A percentile compares a stretch with the other conserved stretches of the same genome.
phyloP scores from a whole-genome alignment of 2,797 vertebrate species.

The Pseudochaenichthys georgianus region DNA sequence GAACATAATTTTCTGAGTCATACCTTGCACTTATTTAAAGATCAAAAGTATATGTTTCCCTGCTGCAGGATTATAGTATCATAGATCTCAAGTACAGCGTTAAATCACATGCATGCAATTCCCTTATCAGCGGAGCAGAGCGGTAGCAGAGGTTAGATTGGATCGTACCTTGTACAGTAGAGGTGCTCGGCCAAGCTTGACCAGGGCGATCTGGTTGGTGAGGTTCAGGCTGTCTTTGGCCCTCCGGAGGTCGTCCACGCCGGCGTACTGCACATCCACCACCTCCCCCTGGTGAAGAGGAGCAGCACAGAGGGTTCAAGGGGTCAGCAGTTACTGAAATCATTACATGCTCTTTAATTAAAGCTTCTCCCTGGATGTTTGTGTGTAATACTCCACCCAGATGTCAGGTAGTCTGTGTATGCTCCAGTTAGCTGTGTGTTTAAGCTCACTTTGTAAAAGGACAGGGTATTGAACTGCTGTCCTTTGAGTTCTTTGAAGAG shows the following conservation, averaged over 20 bases:
- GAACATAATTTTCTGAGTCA: conserved; percentile 4
- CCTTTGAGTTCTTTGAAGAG: background rate
- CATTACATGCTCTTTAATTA: background rate
- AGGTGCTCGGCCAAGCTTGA: conserved; percentile 93
- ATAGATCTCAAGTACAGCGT: conserved; percentile 18
- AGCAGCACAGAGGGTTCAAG: conserved; percentile 9
- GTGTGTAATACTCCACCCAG: background rate
- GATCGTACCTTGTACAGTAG: conserved; percentile 91
- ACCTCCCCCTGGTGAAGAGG: conserved; percentile 86
- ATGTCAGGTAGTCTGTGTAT: background rate
- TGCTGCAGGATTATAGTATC: conserved; percentile 29
- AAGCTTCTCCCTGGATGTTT: background rate
- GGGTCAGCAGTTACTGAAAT: background rate
- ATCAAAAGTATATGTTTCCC: conserved; percentile 25
- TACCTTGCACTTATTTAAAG: conserved; percentile 21
- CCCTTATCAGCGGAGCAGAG: conserved; percentile 12
- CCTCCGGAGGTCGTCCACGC: conserved; percentile 84
- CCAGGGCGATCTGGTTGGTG: conserved; percentile 90
- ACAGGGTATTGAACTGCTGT: background rate
- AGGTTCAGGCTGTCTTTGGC: conserved; percentile 81
- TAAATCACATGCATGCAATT: conserved; percentile 12
- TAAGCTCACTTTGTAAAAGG: background rate
- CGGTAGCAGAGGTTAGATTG: conserved; percentile 1
- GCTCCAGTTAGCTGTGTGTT: background rate
- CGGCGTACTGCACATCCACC: conserved; percentile 92